Percentiles rank a stretch among this genome's conserved stretches.
Conservation (phyloP, 2,888 invertebrate genomes). For the Drosophila gaucha region DNA sequence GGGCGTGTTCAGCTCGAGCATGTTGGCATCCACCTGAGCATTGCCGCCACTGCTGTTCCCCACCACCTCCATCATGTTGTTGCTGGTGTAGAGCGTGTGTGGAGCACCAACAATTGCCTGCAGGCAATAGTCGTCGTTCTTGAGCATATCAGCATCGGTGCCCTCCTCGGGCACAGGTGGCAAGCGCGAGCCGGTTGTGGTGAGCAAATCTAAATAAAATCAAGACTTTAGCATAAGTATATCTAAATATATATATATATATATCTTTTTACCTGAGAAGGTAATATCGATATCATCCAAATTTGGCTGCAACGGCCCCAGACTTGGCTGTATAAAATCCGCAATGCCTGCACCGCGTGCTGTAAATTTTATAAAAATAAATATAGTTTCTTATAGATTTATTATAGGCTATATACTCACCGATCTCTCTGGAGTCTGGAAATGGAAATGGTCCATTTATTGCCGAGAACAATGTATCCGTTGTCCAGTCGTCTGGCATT, state of each 20-base stretch:
- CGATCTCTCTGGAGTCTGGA: slow-evolving; percentile 98
- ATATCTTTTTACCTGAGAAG: slow-evolving; percentile 88
- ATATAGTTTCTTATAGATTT: background rate
- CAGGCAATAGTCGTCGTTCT: slow-evolving; percentile 83
- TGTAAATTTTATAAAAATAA: slow-evolving; percentile 17
- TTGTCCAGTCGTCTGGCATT: slow-evolving; percentile 87
- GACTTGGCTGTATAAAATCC: slow-evolving; percentile 99
- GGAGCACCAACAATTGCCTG: slow-evolving; percentile 74
- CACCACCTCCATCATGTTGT: slow-evolving; percentile 81
- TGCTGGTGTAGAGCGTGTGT: slow-evolving; percentile 73
- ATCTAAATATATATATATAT: background rate
- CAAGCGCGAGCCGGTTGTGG: slow-evolving; percentile 84
- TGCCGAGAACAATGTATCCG: slow-evolving; percentile 95
- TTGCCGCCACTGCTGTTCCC: slow-evolving; percentile 16
- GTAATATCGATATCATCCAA: slow-evolving; percentile 96
- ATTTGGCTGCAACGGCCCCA: slow-evolving; percentile 98
- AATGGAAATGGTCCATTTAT: slow-evolving; percentile 94
- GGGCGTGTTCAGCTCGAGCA: slow-evolving; percentile 83
- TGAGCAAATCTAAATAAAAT: slow-evolving; percentile 77
- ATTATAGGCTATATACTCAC: slow-evolving; percentile 85
- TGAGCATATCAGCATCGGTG: slow-evolving; percentile 86
- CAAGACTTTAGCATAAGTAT: slow-evolving; percentile 22
- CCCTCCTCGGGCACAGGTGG: slow-evolving; percentile 88
- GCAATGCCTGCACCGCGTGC: slow-evolving; percentile 93
- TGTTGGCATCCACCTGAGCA: slow-evolving; percentile 79